Conservation (phyloP, 2,113 vertebrate genomes). For the Onychostoma macrolepis region DNA sequence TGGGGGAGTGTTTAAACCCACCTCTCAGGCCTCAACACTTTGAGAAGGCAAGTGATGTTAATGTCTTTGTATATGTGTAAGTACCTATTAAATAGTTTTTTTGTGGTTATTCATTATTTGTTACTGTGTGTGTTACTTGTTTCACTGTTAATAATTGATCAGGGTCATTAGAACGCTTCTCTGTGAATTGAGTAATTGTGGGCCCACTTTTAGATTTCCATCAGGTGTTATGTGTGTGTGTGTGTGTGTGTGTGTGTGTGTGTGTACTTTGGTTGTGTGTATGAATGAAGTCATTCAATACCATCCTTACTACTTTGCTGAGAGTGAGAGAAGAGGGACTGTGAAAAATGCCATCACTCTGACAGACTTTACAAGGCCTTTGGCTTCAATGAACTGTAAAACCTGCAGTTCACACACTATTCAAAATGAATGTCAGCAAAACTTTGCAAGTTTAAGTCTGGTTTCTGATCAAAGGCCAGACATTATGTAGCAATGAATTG, state of each 20-base stretch:
- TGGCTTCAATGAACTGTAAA: not conserved
- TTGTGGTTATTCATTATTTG: not conserved
- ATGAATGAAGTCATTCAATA: not conserved
- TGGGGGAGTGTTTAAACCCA: not conserved
- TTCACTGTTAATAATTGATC: not conserved
- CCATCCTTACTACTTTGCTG: too few relatives aligned
- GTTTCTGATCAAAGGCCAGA: not conserved
- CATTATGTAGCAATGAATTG: not conserved
- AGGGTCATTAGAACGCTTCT: not conserved
- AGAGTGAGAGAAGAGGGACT: not conserved
- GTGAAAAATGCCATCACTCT: not conserved
- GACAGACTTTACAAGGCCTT: not conserved
- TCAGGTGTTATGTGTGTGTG: too few relatives aligned
- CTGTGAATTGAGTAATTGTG: not conserved
- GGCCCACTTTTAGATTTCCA: not conserved
- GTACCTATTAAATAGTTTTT: not conserved
- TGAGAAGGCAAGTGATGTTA: not conserved
- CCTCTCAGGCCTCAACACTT: not conserved
- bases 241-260: too few relatives aligned
- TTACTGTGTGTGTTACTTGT: not conserved
- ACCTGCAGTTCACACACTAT: not conserved
- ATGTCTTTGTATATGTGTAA: not conserved
- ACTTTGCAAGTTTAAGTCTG: not conserved
- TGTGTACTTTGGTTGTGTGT: not conserved
- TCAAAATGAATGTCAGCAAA: slow-evolving; percentile 1